phyloP scores from a whole-genome alignment of 1,140 invertebrate genomes.

The Aleiodes sp. region DNA sequence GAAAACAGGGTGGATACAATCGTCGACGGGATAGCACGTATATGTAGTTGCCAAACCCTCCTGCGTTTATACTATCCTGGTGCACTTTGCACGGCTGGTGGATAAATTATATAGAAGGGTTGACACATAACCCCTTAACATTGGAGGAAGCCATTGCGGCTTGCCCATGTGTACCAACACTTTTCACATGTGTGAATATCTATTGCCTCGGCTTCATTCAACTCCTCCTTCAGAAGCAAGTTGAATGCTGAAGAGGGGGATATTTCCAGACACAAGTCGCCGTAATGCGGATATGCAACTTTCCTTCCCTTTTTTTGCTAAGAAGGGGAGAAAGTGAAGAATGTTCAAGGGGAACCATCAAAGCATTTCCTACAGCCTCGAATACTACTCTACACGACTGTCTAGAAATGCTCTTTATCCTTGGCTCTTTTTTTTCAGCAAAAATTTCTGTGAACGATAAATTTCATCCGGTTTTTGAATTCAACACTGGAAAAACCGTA shows the following conservation, averaged over 20 bases:
- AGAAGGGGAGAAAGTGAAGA: too few relatives aligned
- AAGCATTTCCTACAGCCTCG: too few relatives aligned
- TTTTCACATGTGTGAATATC: not conserved
- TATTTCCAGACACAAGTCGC: not conserved
- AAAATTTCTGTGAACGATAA: too few relatives aligned
- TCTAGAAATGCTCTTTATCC: too few relatives aligned
- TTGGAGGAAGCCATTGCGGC: slow-evolving; percentile 22
- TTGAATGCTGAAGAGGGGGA: not conserved
- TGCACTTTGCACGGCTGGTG: slow-evolving; percentile 17
- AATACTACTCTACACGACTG: too few relatives aligned
- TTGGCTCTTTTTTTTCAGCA: too few relatives aligned
- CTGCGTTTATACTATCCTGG: not conserved
- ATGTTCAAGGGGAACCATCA: not conserved
- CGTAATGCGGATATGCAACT: not conserved
- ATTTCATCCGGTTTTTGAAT: too few relatives aligned
- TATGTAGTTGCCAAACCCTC: too few relatives aligned
- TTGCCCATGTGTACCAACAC: slow-evolving; percentile 13
- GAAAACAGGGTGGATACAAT: not conserved
- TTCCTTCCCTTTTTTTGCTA: not conserved
- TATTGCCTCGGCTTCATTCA: slow-evolving; percentile 1
- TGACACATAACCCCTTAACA: slow-evolving; percentile 22
- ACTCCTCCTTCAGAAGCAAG: not conserved
- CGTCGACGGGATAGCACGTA: not conserved
- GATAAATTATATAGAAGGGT: slow-evolving; percentile 32
- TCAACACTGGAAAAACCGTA: too few relatives aligned